Evolutionary conservation across 2,797 vertebrate species (phyloP), one percentile per base, ranked within the genome.

Genomic region (Artibeus jamaicensis): DNA sequence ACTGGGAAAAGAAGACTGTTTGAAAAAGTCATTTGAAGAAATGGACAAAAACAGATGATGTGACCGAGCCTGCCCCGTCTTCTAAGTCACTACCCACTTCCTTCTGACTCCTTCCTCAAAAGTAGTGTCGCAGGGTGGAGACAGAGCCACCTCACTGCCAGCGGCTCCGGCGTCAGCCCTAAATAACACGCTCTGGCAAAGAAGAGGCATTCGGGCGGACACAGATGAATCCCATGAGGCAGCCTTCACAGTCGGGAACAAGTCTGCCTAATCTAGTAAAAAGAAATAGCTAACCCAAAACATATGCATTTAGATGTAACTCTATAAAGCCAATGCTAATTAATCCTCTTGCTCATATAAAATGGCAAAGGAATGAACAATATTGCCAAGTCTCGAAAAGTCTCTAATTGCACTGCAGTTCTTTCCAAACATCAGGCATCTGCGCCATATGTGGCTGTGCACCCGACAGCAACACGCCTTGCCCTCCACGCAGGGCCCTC

Each of bases 241-340:
- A 16, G 77, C 79, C 67, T 95, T 70, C 74, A 46, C 92, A 89
- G 81, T 65, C 0, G 0, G 81, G 81, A 89, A 68, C n/a, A 39
- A 87, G 88, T 57, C 77, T 86, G 44, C 79, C 89, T 96, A 90
- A 94, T 88, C 86, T 59, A 84, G 37, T 89, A 94, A 95, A 97
- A 96, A 96, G 92, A 95, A 97, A 53, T 32, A 76, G 67, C 84
- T 57, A 65, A 94, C 96, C 96, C 86, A 68, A 98, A 95, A 32
- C 86, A 73, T 53, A 76, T 68, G 57, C 9, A 0, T 71, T 95
- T 50, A 96, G 74, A 24, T 62, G 59, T 48, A 96, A 93, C 86
- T 93, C 83, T 59, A 3, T 85, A 98, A 97, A 98, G 55, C 55
- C 94, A 71, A 76, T 21, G 24, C 95, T 98, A 97, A 98, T 98